Conservation (phyloP, 2,888 invertebrate genomes). For the Dendrolimus houi region DNA sequence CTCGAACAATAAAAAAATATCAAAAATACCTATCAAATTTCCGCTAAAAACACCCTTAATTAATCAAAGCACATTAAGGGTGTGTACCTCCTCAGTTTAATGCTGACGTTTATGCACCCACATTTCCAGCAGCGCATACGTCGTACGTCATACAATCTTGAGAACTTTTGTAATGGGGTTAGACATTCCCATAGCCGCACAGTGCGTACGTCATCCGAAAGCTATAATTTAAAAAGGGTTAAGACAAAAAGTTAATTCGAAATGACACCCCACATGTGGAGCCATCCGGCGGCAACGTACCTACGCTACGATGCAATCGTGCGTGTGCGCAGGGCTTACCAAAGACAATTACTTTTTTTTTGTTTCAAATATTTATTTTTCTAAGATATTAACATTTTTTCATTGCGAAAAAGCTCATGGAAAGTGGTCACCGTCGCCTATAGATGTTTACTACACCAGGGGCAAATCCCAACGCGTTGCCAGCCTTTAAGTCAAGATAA, state of each 20-base stretch:
- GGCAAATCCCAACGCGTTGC: no score
- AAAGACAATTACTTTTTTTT: background rate
- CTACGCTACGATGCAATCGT: background rate
- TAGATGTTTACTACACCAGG: no score
- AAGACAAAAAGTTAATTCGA: constrained; percentile 53
- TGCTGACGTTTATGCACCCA: background rate
- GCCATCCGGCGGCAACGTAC: constrained; percentile 19
- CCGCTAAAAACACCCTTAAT: no score
- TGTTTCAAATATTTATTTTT: no score
- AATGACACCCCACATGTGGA: constrained; percentile 44
- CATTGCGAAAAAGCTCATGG: no score
- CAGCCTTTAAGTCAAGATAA: no score
- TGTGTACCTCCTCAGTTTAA: background rate
- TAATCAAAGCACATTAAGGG: no score
- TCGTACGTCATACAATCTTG: background rate
- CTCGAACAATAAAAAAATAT: no score
- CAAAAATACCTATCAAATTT: no score
- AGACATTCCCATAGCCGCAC: constrained; percentile 50
- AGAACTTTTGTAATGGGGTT: constrained; percentile 1
- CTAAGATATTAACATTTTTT: no score
- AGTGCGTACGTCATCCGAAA: constrained; percentile 44
- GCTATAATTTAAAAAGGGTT: constrained; percentile 67
- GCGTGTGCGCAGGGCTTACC: constrained; percentile 9
- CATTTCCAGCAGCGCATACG: background rate
- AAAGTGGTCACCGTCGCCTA: no score